Conservation (phyloP, 2,113 vertebrate genomes). For the Zapornia atra region DNA sequence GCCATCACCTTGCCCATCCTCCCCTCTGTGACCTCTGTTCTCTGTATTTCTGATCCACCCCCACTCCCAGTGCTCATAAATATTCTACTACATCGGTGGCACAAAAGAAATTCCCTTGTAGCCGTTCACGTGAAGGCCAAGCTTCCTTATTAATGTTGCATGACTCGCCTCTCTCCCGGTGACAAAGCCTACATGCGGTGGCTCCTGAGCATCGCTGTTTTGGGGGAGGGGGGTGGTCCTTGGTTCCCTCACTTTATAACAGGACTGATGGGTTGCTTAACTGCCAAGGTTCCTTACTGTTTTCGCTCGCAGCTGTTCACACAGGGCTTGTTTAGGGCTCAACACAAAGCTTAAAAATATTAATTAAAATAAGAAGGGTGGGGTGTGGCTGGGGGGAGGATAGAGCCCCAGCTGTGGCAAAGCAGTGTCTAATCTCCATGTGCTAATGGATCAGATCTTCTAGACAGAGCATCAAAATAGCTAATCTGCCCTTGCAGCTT, state of each 20-base stretch:
- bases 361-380: not conserved
- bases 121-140: not conserved
- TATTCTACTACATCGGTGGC: slow-evolving; percentile 25
- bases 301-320: not conserved
- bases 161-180: not conserved
- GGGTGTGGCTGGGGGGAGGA: too few species aligned
- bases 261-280: not conserved
- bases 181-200: not conserved
- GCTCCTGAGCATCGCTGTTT: not conserved
- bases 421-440: not conserved
- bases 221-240: not conserved
- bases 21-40: not conserved
- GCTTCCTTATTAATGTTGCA: slow-evolving; percentile 27
- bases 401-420: slow-evolving; percentile 16
- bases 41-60: not conserved
- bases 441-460: not conserved
- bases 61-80: slow-evolving; percentile 60
- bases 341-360: not conserved
- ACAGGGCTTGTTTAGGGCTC: not conserved
- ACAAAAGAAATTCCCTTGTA: slow-evolving; percentile 36
- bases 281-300: not conserved
- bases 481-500: not conserved
- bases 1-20: not conserved
- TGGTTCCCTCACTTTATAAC: not conserved
- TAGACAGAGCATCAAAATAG: not conserved